Evolutionary conservation across 2,888 invertebrate species (phyloP).

Genomic region (Julus scandinavius): DNA sequence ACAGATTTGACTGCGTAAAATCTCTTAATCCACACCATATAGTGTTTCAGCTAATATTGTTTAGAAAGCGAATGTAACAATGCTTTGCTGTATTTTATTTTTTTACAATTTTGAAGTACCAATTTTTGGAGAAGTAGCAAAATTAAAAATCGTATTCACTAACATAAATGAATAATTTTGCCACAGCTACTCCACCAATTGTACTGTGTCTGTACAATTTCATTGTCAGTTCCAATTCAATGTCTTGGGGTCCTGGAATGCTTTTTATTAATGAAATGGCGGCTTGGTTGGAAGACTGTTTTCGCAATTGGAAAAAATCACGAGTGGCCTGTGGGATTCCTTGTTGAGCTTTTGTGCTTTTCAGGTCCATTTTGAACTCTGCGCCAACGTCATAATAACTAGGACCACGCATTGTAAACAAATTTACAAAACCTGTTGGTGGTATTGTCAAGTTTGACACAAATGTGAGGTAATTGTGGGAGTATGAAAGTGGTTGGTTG

Average conservation of each 20-base stretch:
- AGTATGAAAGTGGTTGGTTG: constrained; percentile 84
- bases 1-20: not conserved
- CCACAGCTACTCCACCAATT: constrained; percentile 84
- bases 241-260: constrained; percentile 88
- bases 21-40: not conserved
- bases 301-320: constrained; percentile 62
- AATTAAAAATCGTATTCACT: constrained; percentile 82
- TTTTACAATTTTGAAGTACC: not conserved
- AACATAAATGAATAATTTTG: constrained; percentile 85
- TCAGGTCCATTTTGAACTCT: constrained; percentile 79
- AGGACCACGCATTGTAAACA: constrained; percentile 91
- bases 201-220: constrained; percentile 78
- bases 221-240: constrained; percentile 88
- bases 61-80: not conserved
- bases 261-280: constrained; percentile 79
- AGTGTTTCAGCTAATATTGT: not conserved
- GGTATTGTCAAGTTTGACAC: constrained; percentile 84
- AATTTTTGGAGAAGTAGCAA: not conserved
- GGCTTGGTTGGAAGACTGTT: constrained; percentile 76
- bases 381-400: constrained; percentile 76
- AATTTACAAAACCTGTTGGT: constrained; percentile 73
- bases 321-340: constrained; percentile 63
- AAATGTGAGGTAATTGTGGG: constrained; percentile 93
- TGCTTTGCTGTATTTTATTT: not conserved
- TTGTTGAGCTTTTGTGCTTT: constrained; percentile 71